Conservation (phyloP, 2,888 invertebrate genomes). For the Nomada fucata region DNA sequence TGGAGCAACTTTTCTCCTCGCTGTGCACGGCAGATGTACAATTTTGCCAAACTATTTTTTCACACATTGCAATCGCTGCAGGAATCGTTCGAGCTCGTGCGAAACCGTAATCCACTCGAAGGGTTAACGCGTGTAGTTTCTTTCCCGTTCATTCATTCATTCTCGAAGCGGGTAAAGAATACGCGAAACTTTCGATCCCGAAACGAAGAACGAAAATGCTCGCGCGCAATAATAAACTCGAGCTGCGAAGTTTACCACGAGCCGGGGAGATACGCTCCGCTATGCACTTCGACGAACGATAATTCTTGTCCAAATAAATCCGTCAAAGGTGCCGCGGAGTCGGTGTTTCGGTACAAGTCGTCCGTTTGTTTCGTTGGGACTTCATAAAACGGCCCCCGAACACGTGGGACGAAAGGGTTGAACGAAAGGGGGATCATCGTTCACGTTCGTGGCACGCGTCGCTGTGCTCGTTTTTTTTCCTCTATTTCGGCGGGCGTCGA, state of each 20-base stretch:
- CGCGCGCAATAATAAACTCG: neutral
- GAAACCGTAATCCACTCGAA: too few relatives aligned
- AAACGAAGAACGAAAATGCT: too few relatives aligned
- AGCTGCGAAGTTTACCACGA: neutral
- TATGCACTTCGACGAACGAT: slow-evolving; percentile 28
- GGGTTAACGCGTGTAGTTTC: too few relatives aligned
- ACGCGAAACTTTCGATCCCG: too few relatives aligned
- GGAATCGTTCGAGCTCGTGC: too few relatives aligned
- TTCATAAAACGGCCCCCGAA: slow-evolving; percentile 35
- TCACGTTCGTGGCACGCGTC: slow-evolving; percentile 59
- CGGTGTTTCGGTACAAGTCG: neutral
- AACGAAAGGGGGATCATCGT: slow-evolving; percentile 5
- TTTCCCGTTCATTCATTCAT: neutral
- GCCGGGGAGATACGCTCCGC: neutral
- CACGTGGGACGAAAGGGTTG: slow-evolving; percentile 15
- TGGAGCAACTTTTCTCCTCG: too few relatives aligned
- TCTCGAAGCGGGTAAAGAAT: neutral
- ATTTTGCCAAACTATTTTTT: too few relatives aligned
- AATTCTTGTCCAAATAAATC: slow-evolving; percentile 54
- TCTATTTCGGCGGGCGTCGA: slow-evolving; percentile 6
- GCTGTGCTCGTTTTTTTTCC: slow-evolving; percentile 13
- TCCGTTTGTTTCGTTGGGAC: slow-evolving; percentile 32
- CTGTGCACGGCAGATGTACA: too few relatives aligned
- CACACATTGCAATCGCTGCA: too few relatives aligned
- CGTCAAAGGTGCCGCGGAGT: neutral